Evolutionary conservation across 2,888 invertebrate species (phyloP).

Genomic region (Magallana nippona): DNA sequence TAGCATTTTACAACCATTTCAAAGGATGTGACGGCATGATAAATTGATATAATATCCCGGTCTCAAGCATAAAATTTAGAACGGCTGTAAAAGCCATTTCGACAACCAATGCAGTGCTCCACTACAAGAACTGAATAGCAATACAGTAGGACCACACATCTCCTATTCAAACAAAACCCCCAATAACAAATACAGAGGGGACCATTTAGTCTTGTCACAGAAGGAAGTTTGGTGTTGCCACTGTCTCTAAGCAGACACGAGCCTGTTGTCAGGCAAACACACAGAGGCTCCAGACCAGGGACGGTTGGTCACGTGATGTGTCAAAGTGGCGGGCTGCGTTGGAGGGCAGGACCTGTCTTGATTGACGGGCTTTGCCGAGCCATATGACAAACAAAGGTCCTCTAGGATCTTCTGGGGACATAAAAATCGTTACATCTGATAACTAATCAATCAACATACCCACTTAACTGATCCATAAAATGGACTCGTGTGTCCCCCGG

Average conservation of each 20-base stretch:
- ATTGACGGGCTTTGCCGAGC: conserved; percentile 36
- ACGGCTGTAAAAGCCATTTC: too few relatives aligned
- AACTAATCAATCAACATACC: conserved; percentile 37
- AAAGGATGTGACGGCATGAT: too few relatives aligned
- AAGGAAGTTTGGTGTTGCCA: not conserved
- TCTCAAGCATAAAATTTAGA: too few relatives aligned
- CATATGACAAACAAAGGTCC: conserved; percentile 36
- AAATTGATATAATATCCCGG: too few relatives aligned
- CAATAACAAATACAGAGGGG: too few relatives aligned
- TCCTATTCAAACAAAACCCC: too few relatives aligned
- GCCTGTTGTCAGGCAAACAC: conserved; percentile 29
- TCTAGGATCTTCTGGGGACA: conserved; percentile 16
- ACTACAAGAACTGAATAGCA: too few relatives aligned
- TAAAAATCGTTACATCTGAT: conserved; percentile 31
- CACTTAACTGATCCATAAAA: conserved; percentile 22
- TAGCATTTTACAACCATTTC: too few relatives aligned
- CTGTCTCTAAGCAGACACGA: conserved; percentile 8
- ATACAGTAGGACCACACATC: too few relatives aligned
- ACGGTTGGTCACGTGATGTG: not conserved
- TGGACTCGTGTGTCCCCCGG: not conserved
- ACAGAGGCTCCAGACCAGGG: not conserved
- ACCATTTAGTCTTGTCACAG: too few relatives aligned
- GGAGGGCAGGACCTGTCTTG: conserved; percentile 43
- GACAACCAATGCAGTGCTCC: too few relatives aligned
- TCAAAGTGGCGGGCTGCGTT: conserved; percentile 14